Base-by-base conservation (phyloP, 2,888 invertebrate species). In the Parnassius smintheus region DNA sequence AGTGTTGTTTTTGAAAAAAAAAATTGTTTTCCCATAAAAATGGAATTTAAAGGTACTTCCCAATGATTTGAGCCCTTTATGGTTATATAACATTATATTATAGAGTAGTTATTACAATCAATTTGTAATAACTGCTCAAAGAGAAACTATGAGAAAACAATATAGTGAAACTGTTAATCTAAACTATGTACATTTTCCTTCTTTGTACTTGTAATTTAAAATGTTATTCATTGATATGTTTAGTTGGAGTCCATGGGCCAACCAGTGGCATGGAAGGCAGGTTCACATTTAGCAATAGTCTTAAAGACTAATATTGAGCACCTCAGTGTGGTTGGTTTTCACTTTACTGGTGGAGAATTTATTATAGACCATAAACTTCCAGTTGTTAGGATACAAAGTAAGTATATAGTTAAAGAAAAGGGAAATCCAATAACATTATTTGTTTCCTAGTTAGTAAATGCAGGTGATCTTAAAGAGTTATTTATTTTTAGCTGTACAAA, bases 181-280 rank as follows among this genome's bases (percentile, higher is more conserved):
- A 18, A 2, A 50, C 18, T 50, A n/a, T 2, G 18, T 22, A 22
- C 25, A 45, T 45, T 11, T 45, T 11, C 2, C 9, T 2, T 11
- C 45, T 12, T 45, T 45, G 45, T 3, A 9, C 9, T 45, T 11
- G 2, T 3, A 45, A 45, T 11, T 18, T 11, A 45, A 45, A 45
- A 45, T 45, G 45, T 9, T 45, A 45, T 46, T 12, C 3, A 46
- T 46, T 55, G 13, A 42, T 59, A 48, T 25, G 77, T 79, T 49
- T 84, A 96, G 96, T 89, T 97, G 75, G 96, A 96, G 78, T 93
- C 95, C 74, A 96, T 95, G 83, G 97, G 97, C 62, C 93, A 94
- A 77, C 94, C 95, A 56, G 91, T 96, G 62, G 96, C 96, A 42
- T 97, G 97, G 97, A 96, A 95, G 76, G 94, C 95, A 59, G 94